Base-by-base conservation (phyloP, 2,113 vertebrate genomes). In the Phyllostomus hastatus region DNA sequence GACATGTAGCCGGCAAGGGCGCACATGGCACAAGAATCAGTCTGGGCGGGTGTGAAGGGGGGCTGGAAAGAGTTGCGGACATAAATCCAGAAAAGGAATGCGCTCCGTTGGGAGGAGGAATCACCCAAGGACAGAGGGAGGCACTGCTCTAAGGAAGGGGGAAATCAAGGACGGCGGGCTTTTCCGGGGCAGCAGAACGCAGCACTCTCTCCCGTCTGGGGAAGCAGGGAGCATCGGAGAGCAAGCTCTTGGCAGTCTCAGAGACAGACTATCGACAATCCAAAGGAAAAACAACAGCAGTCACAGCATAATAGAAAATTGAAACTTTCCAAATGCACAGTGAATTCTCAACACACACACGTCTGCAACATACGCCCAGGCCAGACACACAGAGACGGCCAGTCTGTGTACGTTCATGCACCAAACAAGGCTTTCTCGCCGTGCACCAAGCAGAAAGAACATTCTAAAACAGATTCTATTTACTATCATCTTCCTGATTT, bases 11-110 rank as follows among this genome's bases (percentile, higher is more conserved):
- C 86, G 46, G 48, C 80, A 72, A 0, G 88, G 96, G 87, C 41
- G 66, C 73, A 50, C 82, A 92, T 97, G 95, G 96, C 96, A 97
- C 86, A 72, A 96, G 96, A 97, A 97, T 24, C 88, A 93, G 84
- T 96, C 94, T 85, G 95, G 95, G 95, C 90, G 98, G 97, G 90
- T 97, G 61, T 94, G 97, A 97, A 97, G 95, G 96, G 97, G 97
- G 90, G 86, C 95, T 97, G 96, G 97, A 98, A 95, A 80, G 87
- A 97, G 80, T 48, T 90, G 75, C 70, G 97, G 90, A 93, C 95
- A 88, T 82, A 95, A 96, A 97, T 94, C 97, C 85, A 98, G 97
- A 95, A 96, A 97, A 97, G 95, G 95, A 98, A 98, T 97, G 94
- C 97, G 87, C 97, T 98, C 90, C 96, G 43, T 94, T 97, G 96